Evolutionary conservation across 1,140 invertebrate genomes (phyloP).

Genomic region (Leptonema lineaticorne): DNA sequence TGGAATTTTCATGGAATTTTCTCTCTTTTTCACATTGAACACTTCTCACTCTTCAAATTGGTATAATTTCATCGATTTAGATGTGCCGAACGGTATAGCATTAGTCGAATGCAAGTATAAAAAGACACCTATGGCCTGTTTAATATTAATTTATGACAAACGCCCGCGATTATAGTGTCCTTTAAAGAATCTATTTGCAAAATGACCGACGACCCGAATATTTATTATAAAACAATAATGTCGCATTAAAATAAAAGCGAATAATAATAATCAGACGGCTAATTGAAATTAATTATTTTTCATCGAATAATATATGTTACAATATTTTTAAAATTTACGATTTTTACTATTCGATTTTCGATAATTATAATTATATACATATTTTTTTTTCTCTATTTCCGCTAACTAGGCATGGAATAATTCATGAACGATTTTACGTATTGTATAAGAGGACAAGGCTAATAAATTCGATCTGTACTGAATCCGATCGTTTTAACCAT

Average conservation of each 20-base stretch:
- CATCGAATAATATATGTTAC: no score
- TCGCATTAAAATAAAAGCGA: no score
- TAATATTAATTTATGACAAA: conserved; percentile 14
- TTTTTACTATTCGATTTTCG: neutral
- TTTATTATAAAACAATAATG: no score
- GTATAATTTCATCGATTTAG: conserved; percentile 10
- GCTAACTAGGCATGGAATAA: no score
- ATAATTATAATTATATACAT: no score
- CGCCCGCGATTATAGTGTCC: neutral
- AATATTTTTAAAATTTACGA: neutral
- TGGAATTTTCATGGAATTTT: neutral
- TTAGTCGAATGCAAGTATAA: conserved; percentile 7
- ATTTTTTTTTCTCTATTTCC: no score
- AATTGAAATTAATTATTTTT: no score
- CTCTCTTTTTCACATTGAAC: neutral
- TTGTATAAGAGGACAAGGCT: conserved; percentile 36
- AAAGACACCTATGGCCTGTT: conserved; percentile 7
- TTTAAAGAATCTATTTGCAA: neutral
- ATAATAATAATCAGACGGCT: no score
- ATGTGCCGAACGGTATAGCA: conserved; percentile 8
- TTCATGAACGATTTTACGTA: no score
- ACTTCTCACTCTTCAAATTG: no score
- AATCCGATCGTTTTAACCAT: conserved; percentile 22
- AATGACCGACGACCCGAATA: neutral
- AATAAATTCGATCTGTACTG: conserved; percentile 30